Evolutionary conservation across 2,888 invertebrate genomes (phyloP).

Genomic region (Calephelis perditalis): DNA sequence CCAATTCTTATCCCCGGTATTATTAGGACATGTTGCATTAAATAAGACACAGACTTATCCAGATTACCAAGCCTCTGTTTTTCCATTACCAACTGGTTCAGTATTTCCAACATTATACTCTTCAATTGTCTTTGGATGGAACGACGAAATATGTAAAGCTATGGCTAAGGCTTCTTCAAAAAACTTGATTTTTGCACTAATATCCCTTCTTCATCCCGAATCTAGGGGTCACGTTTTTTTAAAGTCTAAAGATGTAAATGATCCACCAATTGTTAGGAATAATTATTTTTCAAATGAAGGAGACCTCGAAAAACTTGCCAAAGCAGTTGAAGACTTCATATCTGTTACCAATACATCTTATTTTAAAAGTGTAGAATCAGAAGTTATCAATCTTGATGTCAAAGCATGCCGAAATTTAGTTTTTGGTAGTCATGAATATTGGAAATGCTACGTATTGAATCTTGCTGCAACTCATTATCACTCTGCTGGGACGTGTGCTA

Average conservation of each 20-base stretch:
- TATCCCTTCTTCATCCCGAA: constrained; percentile 42
- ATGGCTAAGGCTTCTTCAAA: constrained; percentile 31
- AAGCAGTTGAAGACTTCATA: constrained; percentile 34
- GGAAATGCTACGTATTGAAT: constrained; percentile 48
- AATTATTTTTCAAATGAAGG: constrained; percentile 38
- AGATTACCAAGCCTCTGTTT: constrained; percentile 43
- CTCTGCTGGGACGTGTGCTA: constrained; percentile 45
- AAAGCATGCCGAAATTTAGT: constrained; percentile 36
- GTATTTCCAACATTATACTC: constrained; percentile 37
- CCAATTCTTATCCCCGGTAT: constrained; percentile 37
- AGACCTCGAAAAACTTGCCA: constrained; percentile 37
- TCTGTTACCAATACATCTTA: constrained; percentile 33
- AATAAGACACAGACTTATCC: constrained; percentile 43
- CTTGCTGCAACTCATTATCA: constrained; percentile 44
- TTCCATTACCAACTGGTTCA: constrained; percentile 35
- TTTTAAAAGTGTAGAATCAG: constrained; percentile 30
- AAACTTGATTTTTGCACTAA: constrained; percentile 32
- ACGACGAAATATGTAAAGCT: constrained; percentile 36
- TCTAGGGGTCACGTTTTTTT: constrained; percentile 45
- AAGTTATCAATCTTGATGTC: constrained; percentile 36
- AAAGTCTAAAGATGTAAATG: constrained; percentile 38
- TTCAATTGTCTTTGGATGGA: constrained; percentile 34
- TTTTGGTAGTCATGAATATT: constrained; percentile 45
- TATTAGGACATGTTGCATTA: constrained; percentile 44
- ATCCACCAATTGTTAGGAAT: constrained; percentile 37